Base-by-base conservation (phyloP, 2,113 vertebrate species). In the Pterocles burchelli region DNA sequence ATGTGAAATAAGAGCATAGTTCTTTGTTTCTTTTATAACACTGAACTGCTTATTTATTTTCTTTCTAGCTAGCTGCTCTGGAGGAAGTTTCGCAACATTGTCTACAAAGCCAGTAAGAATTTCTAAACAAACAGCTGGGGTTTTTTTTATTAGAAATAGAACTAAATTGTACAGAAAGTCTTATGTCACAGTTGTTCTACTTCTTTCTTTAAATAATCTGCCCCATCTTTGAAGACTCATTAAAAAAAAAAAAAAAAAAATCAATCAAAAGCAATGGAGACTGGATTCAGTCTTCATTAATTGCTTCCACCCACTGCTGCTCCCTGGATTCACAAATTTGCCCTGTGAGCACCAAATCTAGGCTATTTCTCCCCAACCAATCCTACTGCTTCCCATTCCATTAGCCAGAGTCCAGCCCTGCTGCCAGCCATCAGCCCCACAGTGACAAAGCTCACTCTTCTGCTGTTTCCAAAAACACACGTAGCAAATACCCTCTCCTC, bases 241-340 rank as follows among this genome's bases (percentile, higher is more conserved):
- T 29, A 3, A 49, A 54, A 74, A 74, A 75, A 49, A 71, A 63
- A n/a, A 58, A 58, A 76, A 76, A 21, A 8, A 43, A 49, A 34
- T 52, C 49, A 77, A 43, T 81, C 19, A 14, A 33, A 82, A 91
- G 28, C 25, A 84, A 33, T 43, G 21, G 22, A 52, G 48, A 74
- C 78, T 88, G 78, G 48, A 92, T 87, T 93, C 61, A 58, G 62
- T 82, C 67, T 83, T 84, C 67, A 90, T 72, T 85, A 92, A 82
- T 51, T 92, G 62, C 33, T 82, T 94, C 72, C 59, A 91, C 0
- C 14, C 31, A 75, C 49, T 80, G 48, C 34, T 95, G 63, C 66
- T 87, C 63, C 61, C 54, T 68, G 54, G 12, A 33, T 81, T 84
- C 57, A 68, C 10, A 57, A 41, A 63, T 91, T n/a, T 84, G 31